Base-by-base conservation (phyloP, 1,140 invertebrate genomes). In the Popillia japonica region DNA sequence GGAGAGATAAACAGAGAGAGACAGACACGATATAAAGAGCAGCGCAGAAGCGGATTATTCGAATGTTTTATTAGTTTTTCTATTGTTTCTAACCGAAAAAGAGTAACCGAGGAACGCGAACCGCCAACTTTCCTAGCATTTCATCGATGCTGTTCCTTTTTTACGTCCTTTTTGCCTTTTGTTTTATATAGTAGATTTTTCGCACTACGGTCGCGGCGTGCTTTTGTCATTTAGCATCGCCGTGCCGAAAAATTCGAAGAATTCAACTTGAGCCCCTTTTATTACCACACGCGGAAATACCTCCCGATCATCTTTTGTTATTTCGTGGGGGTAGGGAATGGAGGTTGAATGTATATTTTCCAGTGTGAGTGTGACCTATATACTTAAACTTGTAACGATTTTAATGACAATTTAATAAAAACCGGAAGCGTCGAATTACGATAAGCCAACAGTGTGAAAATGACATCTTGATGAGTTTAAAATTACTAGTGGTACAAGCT, bases 371-470 rank as follows among this genome's bases (percentile, higher is more conserved):
- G 27, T 34, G 27, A 34, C 27, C 27, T 34, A 34, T 34, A 34
- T 34, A 34, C 2, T 34, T 34, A 34, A 34, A 34, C 27, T 4
- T 34, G 4, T 34, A 7, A 55, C 22, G 61, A 68, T 27, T 77
- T 81, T 84, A 84, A 85, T 84, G 83, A 80, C 78, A 80, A 82
- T 83, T 83, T 81, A 85, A 84, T 85, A 84, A 84, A 85, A 85
- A 85, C 84, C 83, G 84, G 84, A 85, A 85, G 81, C 82, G 82
- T 83, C 84, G 79, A 84, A 85, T 85, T 85, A 85, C 82, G 80
- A 83, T 83, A 82, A 82, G 81, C 81, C 79, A 78, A 74, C 83
- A 77, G 83, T 84, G 84, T 85, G 84, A 85, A 85, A 85, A 85
- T 83, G 82, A 81, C 81, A 80, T 82, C 81, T 82, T 85, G 84